Base-by-base conservation (phyloP, 2,888 invertebrate species). In the Disparrhopalites patrizii region DNA sequence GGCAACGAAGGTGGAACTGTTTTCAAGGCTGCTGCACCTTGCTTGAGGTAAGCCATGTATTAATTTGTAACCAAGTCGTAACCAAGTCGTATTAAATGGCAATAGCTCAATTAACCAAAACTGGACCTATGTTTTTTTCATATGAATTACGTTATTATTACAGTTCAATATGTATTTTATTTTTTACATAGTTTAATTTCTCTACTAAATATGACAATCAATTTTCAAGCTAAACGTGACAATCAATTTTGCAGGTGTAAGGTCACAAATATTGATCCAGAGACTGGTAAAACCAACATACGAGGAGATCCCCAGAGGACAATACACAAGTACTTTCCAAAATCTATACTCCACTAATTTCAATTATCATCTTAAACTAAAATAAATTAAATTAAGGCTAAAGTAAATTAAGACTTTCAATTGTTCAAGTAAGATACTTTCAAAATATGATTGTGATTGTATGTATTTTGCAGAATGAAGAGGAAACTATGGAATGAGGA, bases 241-340 rank as follows among this genome's bases (percentile, higher is more conserved):
- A 36, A 10, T 7, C 15, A 36, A 18, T 61, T 60, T 40, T 43
- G 20, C 31, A 73, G 73, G 58, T 73, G 73, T 56, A 66, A 31
- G 31, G 10, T 68, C 2, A 70, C 72, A 8, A 68, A 69, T 38
- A 61, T 73, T 7, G 71, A 73, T 57, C 69, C 68, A 15, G 63
- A 62, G n/a, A 72, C 67, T 0, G 73, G 70, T 4, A 30, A 30
- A 10, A 31, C 55, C n/a, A 47, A 67, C 10, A 28, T 47, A 10
- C 68, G 71, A 31, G 70, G 70, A 23, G 73, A 73, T 25, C 73
- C 73, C 0, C 25, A 71, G 10, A 68, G 62, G 28, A 67, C 70
- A 10, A 25, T 73, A 1, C 58, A 58, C 20, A 66, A 33, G 71
- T 70, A 62, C 23, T 25, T 15, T 25, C 27, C 13, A 20, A 61